Evolutionary conservation across 2,113 vertebrate species (phyloP).

Genomic region (Seriola quinqueradiata): DNA sequence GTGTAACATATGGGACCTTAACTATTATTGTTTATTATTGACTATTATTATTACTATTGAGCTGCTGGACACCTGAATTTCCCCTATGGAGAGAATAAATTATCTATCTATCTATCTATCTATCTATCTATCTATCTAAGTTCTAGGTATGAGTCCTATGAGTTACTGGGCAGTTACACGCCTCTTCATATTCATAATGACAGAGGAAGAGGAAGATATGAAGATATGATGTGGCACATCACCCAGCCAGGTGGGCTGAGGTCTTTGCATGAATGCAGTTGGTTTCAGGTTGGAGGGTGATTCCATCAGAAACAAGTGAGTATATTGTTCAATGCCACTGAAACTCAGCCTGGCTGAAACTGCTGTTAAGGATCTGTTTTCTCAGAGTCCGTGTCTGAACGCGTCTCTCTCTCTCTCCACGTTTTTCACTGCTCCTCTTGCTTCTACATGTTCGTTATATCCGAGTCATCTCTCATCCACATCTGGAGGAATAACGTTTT

Average conservation of each 20-base stretch:
- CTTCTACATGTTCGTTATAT: not conserved
- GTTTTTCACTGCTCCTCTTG: not conserved
- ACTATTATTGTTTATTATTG: no score
- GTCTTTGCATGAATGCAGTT: not conserved
- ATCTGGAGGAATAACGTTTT: not conserved
- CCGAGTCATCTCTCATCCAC: not conserved
- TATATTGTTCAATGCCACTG: constrained; percentile 20
- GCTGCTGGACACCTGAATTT: no score
- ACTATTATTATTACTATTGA: no score
- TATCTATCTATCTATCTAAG: not conserved
- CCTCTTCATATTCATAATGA: not conserved
- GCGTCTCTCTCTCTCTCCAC: not conserved
- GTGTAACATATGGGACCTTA: no score
- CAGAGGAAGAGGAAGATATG: not conserved
- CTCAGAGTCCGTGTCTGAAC: not conserved
- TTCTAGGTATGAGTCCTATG: not conserved
- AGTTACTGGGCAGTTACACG: not conserved
- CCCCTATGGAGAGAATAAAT: no score
- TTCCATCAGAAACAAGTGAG: constrained; percentile 39
- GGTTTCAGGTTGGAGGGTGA: not conserved
- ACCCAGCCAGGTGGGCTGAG: not conserved
- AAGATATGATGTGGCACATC: not conserved
- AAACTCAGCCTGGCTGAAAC: constrained; percentile 9
- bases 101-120: no score
- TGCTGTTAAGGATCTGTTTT: not conserved